Evolutionary conservation across 2,113 vertebrate species (phyloP).

Genomic region (Actinemys pallida): DNA sequence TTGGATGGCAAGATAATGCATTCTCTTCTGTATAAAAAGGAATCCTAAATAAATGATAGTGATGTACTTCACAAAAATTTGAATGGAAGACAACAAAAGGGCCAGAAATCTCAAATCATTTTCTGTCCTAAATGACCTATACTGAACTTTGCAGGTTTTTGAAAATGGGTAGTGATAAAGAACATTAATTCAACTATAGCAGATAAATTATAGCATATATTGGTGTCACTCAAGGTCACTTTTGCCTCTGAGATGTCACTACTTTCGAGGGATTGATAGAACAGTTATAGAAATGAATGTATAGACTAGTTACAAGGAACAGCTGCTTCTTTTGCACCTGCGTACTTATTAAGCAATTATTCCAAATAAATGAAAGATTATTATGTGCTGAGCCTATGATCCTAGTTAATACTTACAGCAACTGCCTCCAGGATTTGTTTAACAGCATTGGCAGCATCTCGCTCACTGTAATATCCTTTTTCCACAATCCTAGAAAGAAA

Average conservation of each 20-base stretch:
- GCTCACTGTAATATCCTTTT: slow-evolving; percentile 91
- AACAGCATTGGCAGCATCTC: slow-evolving; percentile 89
- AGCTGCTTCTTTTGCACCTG: neutral
- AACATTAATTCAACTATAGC: neutral
- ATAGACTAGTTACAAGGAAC: neutral
- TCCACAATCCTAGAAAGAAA: slow-evolving; percentile 87
- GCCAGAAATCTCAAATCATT: neutral
- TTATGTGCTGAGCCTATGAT: neutral
- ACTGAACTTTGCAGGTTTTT: neutral
- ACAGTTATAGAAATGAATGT: neutral
- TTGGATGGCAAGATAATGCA: neutral
- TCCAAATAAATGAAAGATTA: neutral
- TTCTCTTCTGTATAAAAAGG: neutral
- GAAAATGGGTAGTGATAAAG: neutral
- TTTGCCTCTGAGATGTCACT: neutral
- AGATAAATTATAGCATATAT: neutral
- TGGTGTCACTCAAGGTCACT: neutral
- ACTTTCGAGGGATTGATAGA: neutral
- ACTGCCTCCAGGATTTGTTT: slow-evolving; percentile 91
- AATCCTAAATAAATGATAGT: neutral
- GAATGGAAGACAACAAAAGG: neutral
- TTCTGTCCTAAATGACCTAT: neutral
- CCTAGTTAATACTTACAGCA: slow-evolving; percentile 83
- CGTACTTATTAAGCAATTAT: neutral
- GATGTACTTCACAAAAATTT: neutral